These are phyloP conservation scores for Girardinichthys multiradiatus DNA, from an alignment of 2,113 vertebrate species.

Conservation along the genomic window DNA sequence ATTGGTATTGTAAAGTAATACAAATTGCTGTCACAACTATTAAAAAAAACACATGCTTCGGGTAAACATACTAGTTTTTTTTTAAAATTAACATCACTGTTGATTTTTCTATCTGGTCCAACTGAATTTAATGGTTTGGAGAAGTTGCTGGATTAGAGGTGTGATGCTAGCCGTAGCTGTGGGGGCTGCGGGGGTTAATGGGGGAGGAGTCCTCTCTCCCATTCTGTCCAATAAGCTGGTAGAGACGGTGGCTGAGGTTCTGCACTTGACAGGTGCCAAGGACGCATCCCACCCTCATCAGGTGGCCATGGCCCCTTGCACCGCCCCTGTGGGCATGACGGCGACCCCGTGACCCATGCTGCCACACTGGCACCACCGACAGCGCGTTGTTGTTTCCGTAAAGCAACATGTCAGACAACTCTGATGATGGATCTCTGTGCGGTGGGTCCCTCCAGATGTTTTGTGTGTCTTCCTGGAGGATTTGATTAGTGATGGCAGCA, in stretches of 20 bases:
- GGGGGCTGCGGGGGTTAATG: slow-evolving; percentile 86
- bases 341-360: slow-evolving; percentile 60
- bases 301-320: slow-evolving; percentile 57
- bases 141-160: not conserved
- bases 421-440: slow-evolving; percentile 54
- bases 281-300: slow-evolving; percentile 87
- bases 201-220: slow-evolving; percentile 84
- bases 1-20: not conserved
- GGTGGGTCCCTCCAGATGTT: slow-evolving; percentile 58
- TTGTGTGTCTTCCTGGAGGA: slow-evolving; percentile 42
- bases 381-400: slow-evolving; percentile 15
- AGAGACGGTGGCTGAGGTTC: slow-evolving; percentile 90
- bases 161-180: slow-evolving; percentile 87
- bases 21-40: not conserved
- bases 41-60: not conserved
- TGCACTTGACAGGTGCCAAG: slow-evolving; percentile 93
- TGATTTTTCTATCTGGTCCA: slow-evolving; percentile 1
- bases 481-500: slow-evolving; percentile 30
- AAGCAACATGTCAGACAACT: slow-evolving; percentile 6
- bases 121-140: not conserved
- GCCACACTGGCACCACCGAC: slow-evolving; percentile 7
- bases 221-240: slow-evolving; percentile 85
- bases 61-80: not conserved
- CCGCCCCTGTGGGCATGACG: slow-evolving; percentile 57
- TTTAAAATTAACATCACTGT: not conserved